A percentile compares a stretch with the other conserved stretches of the same genome.
Conservation (phyloP, 35 echinoderm and acorn worm species). For the Eucidaris tribuloides region DNA sequence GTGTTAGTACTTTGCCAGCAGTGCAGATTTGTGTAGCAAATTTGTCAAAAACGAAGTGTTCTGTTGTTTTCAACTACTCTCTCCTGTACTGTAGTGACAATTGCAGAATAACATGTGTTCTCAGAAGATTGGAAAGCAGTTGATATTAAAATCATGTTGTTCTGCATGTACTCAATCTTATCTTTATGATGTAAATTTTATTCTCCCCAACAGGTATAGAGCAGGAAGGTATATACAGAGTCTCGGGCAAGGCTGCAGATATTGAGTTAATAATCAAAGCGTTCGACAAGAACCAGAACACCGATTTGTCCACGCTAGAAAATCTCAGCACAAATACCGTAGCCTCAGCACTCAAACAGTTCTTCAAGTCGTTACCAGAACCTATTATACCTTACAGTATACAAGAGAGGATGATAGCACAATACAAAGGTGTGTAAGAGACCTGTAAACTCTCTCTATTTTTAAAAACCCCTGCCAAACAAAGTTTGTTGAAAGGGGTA, state of each 20-base stretch:
- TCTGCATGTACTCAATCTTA: no score
- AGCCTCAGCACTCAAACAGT: slow-evolving; percentile 75
- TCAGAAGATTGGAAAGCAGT: no score
- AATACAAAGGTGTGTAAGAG: slow-evolving; percentile 43
- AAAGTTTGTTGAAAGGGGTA: neutral
- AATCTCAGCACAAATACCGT: slow-evolving; percentile 50
- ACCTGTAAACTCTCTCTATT: neutral
- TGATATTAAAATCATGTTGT: no score
- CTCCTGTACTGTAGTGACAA: no score
- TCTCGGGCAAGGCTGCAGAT: slow-evolving; percentile 72
- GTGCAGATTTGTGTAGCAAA: no score
- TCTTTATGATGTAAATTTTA: no score
- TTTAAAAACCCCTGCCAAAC: neutral
- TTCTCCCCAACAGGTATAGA: slow-evolving; percentile 42
- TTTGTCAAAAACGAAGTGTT: no score
- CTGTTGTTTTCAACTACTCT: no score
- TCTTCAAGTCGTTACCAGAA: slow-evolving; percentile 83
- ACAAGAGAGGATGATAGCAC: slow-evolving; percentile 58
- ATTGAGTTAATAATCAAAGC: slow-evolving; percentile 50
- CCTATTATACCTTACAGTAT: slow-evolving; percentile 70
- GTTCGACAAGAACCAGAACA: slow-evolving; percentile 63
- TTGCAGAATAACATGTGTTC: no score
- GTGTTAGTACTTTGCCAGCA: no score
- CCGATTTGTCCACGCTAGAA: neutral
- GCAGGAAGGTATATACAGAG: slow-evolving; percentile 84